phyloP scores from a whole-genome alignment of 2,888 invertebrate genomes.

The Lasioglossum lativentre region DNA sequence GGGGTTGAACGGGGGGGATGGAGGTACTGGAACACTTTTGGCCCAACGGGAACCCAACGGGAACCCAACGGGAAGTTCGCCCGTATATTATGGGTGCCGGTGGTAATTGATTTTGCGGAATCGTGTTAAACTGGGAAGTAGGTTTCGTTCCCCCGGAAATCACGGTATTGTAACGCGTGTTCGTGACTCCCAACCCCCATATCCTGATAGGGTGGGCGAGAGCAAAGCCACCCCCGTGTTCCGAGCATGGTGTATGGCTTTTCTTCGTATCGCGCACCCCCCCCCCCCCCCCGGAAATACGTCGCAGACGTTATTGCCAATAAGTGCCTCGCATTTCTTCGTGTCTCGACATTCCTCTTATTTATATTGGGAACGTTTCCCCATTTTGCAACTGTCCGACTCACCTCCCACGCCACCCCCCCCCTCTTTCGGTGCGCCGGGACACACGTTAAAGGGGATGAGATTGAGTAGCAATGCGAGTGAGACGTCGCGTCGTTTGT shows the following conservation, averaged over 20 bases:
- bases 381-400: slow-evolving; percentile 1
- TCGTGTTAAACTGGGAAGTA: slow-evolving; percentile 70
- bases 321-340: slow-evolving; percentile 46
- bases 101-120: slow-evolving; percentile 73
- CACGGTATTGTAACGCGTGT: slow-evolving; percentile 58
- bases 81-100: slow-evolving; percentile 70
- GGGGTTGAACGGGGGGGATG: not conserved
- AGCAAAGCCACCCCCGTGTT: not conserved
- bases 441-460: not conserved
- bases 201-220: slow-evolving; percentile 6
- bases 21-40: slow-evolving; percentile 64
- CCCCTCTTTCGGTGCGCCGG: not conserved
- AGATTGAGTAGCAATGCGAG: slow-evolving; percentile 9
- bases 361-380: slow-evolving; percentile 46
- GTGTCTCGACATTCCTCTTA: slow-evolving; percentile 19
- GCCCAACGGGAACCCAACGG: slow-evolving; percentile 56
- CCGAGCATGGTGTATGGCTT: not conserved
- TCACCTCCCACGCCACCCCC: not conserved
- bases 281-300: no score
- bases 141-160: slow-evolving; percentile 65
- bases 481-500: slow-evolving; percentile 3
- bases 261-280: not conserved
- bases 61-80: slow-evolving; percentile 55
- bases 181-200: slow-evolving; percentile 28
- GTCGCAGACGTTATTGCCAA: slow-evolving; percentile 41